A percentile compares a stretch with the other conserved stretches of the same genome.
phyloP scores from a whole-genome alignment of 2,888 invertebrate species.

The Aleiodes alternator region DNA sequence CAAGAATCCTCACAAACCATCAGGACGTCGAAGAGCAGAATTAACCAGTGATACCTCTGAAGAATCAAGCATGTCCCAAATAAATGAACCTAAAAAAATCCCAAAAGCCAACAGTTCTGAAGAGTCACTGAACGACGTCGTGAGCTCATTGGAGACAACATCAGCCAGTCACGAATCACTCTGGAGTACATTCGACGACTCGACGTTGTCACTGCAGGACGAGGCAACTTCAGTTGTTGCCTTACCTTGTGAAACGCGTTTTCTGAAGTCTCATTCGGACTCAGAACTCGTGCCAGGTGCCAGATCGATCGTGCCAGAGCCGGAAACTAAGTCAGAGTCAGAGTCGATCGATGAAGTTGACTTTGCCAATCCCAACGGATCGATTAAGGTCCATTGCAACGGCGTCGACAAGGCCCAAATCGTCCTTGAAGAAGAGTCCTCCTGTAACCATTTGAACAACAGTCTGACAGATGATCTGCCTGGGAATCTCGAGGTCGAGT shows the following conservation, averaged over 20 bases:
- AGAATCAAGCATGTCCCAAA: conserved; percentile 57
- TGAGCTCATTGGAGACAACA: conserved; percentile 67
- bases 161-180: conserved; percentile 69
- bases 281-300: conserved; percentile 59
- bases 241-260: background rate
- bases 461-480: conserved; percentile 59
- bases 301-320: conserved; percentile 13
- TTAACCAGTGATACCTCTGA: conserved; percentile 61
- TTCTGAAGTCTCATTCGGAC: conserved; percentile 67
- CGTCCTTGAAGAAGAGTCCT: background rate
- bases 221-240: conserved; percentile 55
- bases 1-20: conserved; percentile 32
- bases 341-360: conserved; percentile 56
- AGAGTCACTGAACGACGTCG: conserved; percentile 62
- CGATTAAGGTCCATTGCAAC: background rate
- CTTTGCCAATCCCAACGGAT: background rate
- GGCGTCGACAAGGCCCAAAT: background rate
- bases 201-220: conserved; percentile 66
- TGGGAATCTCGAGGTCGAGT: conserved; percentile 57
- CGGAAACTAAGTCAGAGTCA: background rate
- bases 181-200: conserved; percentile 71
- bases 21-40: conserved; percentile 47
- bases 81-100: conserved; percentile 1
- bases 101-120: conserved; percentile 54
- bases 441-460: conserved; percentile 58